Evolutionary conservation across 2,113 vertebrate species (phyloP).

Genomic region (Cranoglanis bouderius): DNA sequence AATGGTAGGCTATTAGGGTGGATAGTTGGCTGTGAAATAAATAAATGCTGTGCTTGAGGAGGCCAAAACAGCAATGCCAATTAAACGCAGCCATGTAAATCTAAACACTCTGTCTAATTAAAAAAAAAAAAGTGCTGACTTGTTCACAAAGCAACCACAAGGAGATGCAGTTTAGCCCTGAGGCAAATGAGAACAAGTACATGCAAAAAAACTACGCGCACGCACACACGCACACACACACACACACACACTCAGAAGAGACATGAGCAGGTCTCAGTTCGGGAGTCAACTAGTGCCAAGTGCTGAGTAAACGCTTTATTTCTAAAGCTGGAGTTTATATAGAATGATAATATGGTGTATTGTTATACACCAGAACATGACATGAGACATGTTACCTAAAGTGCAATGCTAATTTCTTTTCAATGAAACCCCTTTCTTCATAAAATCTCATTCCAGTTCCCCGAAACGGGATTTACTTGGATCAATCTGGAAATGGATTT

Average conservation of each 20-base stretch:
- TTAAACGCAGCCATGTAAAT: constrained; percentile 66
- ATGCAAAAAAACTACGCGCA: background rate
- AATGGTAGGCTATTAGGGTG: constrained; percentile 21
- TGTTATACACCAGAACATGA: background rate
- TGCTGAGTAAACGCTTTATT: constrained; percentile 2
- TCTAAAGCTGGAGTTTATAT: background rate
- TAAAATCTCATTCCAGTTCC: constrained; percentile 64
- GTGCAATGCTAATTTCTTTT: background rate
- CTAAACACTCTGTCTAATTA: constrained; percentile 65
- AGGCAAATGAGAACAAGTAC: constrained; percentile 3
- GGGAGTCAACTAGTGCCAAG: background rate
- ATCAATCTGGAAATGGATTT: constrained; percentile 71
- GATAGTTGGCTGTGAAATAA: constrained; percentile 41
- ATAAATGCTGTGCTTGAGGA: constrained; percentile 50
- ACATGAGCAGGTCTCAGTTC: background rate
- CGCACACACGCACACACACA: background rate
- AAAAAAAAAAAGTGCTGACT: constrained; percentile 65
- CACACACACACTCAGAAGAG: background rate
- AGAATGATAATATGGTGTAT: background rate
- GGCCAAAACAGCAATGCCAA: constrained; percentile 58
- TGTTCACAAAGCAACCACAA: constrained; percentile 56
- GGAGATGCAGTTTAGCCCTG: constrained; percentile 39
- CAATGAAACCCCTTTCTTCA: constrained; percentile 21
- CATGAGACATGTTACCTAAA: background rate
- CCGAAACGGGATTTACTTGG: constrained; percentile 67